Percentiles rank a stretch among this genome's conserved stretches.
These are phyloP conservation scores for Callipepla californica DNA, from an alignment of 2,113 vertebrate species.

Conservation along the genomic window DNA sequence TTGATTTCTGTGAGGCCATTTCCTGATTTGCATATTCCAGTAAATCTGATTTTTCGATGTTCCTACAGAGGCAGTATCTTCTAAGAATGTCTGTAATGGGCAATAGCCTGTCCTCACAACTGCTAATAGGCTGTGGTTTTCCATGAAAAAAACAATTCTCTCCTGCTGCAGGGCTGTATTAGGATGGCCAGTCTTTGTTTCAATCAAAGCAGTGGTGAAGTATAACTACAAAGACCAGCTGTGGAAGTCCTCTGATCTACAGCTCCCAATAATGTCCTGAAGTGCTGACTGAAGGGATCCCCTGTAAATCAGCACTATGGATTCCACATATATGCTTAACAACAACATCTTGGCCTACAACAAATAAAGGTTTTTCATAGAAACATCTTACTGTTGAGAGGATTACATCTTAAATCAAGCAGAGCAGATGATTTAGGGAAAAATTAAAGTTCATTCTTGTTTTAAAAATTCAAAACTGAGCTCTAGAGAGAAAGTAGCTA, in stretches of 20 bases:
- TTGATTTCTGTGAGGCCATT: not conserved
- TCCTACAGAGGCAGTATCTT: not conserved
- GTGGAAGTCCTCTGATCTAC: not conserved
- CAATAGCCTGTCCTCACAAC: constrained; percentile 31
- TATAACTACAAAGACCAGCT: not conserved
- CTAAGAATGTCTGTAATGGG: constrained; percentile 7
- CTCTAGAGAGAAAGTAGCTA: not conserved
- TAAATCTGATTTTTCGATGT: not conserved
- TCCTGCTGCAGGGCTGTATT: not conserved
- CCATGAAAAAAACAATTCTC: constrained; percentile 16
- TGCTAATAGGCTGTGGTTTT: constrained; percentile 27
- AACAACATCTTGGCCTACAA: not conserved
- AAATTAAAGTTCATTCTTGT: not conserved
- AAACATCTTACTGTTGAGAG: not conserved
- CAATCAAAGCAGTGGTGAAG: not conserved
- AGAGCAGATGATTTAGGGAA: not conserved
- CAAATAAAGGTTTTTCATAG: not conserved
- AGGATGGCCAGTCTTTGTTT: not conserved
- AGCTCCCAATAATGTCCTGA: not conserved
- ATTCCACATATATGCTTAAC: not conserved
- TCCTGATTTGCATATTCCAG: not conserved
- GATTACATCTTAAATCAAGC: not conserved
- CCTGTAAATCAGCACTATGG: not conserved
- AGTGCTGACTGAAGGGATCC: not conserved
- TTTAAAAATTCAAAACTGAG: not conserved